Evolutionary conservation across 1,140 invertebrate genomes (phyloP).

Genomic region (Brachionus asplanchnoidis): DNA sequence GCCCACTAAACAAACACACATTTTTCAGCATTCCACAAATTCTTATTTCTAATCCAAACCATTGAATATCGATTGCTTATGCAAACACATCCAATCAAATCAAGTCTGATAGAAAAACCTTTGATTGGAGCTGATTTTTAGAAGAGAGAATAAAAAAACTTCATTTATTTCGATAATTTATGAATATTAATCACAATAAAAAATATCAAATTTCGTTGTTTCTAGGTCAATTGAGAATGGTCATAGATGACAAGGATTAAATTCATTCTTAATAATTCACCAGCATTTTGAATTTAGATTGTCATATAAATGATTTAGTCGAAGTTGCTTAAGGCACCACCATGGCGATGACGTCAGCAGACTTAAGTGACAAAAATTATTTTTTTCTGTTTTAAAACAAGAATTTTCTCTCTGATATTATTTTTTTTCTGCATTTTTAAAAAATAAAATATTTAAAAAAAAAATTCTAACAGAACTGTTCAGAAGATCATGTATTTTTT

Average conservation of each 20-base stretch:
- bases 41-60: background rate
- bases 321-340: no score
- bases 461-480: no score
- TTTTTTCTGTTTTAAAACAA: no score
- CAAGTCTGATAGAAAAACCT: background rate
- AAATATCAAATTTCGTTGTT: background rate
- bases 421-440: no score
- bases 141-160: background rate
- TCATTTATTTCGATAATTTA: background rate
- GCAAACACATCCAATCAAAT: background rate
- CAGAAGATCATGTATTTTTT: no score
- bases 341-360: no score
- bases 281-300: background rate
- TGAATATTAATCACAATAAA: background rate
- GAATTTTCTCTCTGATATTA: no score
- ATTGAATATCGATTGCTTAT: background rate
- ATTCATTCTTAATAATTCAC: background rate
- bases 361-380: no score
- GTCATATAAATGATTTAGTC: no score
- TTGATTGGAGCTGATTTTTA: background rate
- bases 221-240: background rate
- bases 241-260: background rate
- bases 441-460: no score
- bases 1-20: background rate
- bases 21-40: background rate